phyloP scores from a whole-genome alignment of 2,797 vertebrate species.

The Acipenser ruthenus region DNA sequence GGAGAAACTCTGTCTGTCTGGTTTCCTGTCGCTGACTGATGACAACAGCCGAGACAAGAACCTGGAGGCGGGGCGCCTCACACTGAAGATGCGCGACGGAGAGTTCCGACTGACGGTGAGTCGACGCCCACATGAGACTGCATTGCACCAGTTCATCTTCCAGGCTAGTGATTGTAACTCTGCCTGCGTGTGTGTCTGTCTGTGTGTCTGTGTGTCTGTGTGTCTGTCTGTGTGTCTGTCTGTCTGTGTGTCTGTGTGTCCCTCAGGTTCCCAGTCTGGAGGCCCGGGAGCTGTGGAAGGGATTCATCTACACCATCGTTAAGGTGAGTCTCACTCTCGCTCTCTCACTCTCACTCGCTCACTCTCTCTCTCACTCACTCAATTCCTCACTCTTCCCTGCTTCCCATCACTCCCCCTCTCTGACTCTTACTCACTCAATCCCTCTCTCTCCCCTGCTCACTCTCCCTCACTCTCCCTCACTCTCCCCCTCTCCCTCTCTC shows the following conservation, averaged over 20 bases:
- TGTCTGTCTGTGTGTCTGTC: no score
- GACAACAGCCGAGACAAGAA: constrained; percentile 43
- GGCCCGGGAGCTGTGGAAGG: constrained; percentile 73
- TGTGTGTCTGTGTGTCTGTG: no score
- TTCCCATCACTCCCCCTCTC: no score
- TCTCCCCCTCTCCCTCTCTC: neutral
- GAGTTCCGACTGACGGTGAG: constrained; percentile 63
- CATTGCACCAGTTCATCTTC: no score
- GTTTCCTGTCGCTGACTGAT: constrained; percentile 51
- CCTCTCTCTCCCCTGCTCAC: no score
- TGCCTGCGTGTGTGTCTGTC: no score
- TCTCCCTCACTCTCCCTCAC: no score
- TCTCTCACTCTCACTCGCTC: no score
- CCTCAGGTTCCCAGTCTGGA: constrained; percentile 62
- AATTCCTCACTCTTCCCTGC: no score
- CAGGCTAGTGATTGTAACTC: no score
- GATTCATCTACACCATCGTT: constrained; percentile 61
- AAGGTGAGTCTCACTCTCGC: constrained; percentile 47
- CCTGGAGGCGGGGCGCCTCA: constrained; percentile 38
- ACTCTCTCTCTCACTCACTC: no score
- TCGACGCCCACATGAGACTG: neutral
- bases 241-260: constrained; percentile 7
- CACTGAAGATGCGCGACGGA: constrained; percentile 41
- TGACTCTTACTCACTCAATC: no score
- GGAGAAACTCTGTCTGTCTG: constrained; percentile 62